phyloP scores from a whole-genome alignment of 2,888 invertebrate species.

The Thymelicus acteon region DNA sequence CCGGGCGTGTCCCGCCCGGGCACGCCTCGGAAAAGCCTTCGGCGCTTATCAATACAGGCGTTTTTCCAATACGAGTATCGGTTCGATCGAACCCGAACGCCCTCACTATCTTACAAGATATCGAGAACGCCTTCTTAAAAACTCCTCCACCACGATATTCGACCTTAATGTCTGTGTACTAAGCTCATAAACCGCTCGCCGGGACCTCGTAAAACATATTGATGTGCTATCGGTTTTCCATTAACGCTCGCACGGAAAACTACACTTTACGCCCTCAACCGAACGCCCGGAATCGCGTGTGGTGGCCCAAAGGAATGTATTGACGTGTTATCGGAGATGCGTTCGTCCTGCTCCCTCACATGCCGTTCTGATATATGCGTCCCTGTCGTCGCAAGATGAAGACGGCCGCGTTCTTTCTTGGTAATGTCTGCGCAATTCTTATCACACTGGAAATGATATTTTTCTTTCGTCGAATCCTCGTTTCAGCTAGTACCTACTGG shows the following conservation, averaged over 20 bases:
- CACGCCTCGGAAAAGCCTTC: slow-evolving; percentile 76
- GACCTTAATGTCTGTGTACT: slow-evolving; percentile 58
- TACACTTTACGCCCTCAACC: slow-evolving; percentile 50
- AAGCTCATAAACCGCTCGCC: slow-evolving; percentile 55
- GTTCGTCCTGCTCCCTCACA: slow-evolving; percentile 71
- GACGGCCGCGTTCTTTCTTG: slow-evolving; percentile 67
- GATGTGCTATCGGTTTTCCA: slow-evolving; percentile 85
- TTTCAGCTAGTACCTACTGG: slow-evolving; percentile 24
- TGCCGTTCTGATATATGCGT: slow-evolving; percentile 70
- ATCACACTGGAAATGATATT: slow-evolving; percentile 65
- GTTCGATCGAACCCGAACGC: slow-evolving; percentile 81
- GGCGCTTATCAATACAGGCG: slow-evolving; percentile 71
- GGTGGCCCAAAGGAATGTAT: slow-evolving; percentile 74
- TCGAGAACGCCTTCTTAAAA: slow-evolving; percentile 83
- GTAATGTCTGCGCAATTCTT: slow-evolving; percentile 80
- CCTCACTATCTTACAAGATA: slow-evolving; percentile 84
- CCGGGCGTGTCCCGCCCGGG: slow-evolving; percentile 75
- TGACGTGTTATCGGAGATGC: slow-evolving; percentile 83
- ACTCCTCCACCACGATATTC: slow-evolving; percentile 51
- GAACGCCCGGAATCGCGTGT: slow-evolving; percentile 62
- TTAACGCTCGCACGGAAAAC: slow-evolving; percentile 59
- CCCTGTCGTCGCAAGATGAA: slow-evolving; percentile 76
- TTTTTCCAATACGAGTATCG: slow-evolving; percentile 80
- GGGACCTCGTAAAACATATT: slow-evolving; percentile 76
- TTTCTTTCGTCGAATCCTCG: slow-evolving; percentile 39